Evolutionary conservation across 2,888 invertebrate genomes (phyloP), one percentile per base, ranked within the genome.

Genomic region (Caenorhabditis parvicauda): DNA sequence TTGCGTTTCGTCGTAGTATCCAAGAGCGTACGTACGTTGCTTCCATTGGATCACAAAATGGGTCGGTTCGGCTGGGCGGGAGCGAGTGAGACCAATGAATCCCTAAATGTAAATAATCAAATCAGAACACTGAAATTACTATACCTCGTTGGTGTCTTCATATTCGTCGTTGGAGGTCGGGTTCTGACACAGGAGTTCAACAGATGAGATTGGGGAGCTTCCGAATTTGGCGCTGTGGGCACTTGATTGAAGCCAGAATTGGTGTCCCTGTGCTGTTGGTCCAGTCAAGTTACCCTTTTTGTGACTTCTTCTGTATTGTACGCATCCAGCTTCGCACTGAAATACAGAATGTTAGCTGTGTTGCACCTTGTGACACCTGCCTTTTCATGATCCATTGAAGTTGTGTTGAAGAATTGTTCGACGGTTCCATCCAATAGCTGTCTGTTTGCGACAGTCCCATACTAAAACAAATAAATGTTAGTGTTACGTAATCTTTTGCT

Each of bases 1-100:
- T 44, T 73, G 62, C 12, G 69, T 71, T 37, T 76, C 77, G 39
- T 76, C 72, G 42, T 62, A 62, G 9, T 59, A 56, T 2, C 64
- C 67, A n/a, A 67, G 24, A 0, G 60, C 64, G 43, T 65, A 56
- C 1, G 64, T 60, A 27, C 71, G 57, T 39, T 72, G 71, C 47
- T 72, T 68, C 75, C 75, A 75, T 49, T 74, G 72, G 7, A 74
- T 59, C 12, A 70, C 55, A 41, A 57, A 70, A 21, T 61, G 63
- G 25, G 59, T 56, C 2, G 70, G 56, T 7, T 64, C 67, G 42
- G 63, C 54, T 45, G 64, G 62, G 9, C 70, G 62, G 22, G 45
- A 43, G 29, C 61, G 55, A n/a, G 58, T 28, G 7, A 70, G 41
- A 5, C 70, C 70, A 21, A 70, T 43, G 9, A 66, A 55, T 39